These are phyloP conservation scores for rabbit (Oryctolagus cuniculus) DNA, from an alignment of 2,113 vertebrate species.

Conservation along the genomic window DNA sequence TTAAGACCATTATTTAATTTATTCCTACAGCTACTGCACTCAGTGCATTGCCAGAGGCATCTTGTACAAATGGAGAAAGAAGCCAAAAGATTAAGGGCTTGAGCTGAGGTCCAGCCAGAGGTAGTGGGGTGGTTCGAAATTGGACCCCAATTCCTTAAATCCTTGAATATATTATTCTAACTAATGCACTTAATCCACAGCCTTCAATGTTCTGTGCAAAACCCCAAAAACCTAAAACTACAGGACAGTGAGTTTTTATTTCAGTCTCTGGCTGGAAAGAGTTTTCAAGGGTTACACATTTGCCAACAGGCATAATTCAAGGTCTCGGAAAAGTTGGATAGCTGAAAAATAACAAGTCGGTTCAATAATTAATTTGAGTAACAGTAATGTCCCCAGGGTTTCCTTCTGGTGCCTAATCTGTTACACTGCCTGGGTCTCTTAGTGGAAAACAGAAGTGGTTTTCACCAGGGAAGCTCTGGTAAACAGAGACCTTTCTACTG, in stretches of 20 bases:
- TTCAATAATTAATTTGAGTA: slow-evolving; percentile 76
- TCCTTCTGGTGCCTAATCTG: slow-evolving; percentile 55
- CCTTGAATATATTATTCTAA: slow-evolving; percentile 72
- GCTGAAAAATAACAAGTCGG: slow-evolving; percentile 57
- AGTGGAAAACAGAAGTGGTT: slow-evolving; percentile 63
- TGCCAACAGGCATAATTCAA: slow-evolving; percentile 63
- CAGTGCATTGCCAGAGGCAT: slow-evolving; percentile 72
- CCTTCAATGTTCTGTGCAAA: slow-evolving; percentile 48
- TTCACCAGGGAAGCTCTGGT: slow-evolving; percentile 60
- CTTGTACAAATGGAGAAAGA: slow-evolving; percentile 63
- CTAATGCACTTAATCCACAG: slow-evolving; percentile 64
- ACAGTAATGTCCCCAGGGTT: slow-evolving; percentile 27
- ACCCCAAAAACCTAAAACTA: not conserved
- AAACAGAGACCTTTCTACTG: slow-evolving; percentile 7
- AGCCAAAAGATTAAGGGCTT: slow-evolving; percentile 79
- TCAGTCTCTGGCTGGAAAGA: slow-evolving; percentile 50
- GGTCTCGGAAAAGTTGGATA: not conserved
- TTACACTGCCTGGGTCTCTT: not conserved
- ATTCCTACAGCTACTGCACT: slow-evolving; percentile 69
- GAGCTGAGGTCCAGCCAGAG: slow-evolving; percentile 69
- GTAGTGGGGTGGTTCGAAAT: slow-evolving; percentile 46
- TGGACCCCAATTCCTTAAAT: slow-evolving; percentile 68
- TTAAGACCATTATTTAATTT: slow-evolving; percentile 80
- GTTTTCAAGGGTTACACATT: slow-evolving; percentile 30
- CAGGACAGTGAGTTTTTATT: slow-evolving; percentile 36